These are phyloP conservation scores for Diabrotica balteata DNA, from an alignment of 2,888 invertebrate genomes.

Conservation along the genomic window DNA sequence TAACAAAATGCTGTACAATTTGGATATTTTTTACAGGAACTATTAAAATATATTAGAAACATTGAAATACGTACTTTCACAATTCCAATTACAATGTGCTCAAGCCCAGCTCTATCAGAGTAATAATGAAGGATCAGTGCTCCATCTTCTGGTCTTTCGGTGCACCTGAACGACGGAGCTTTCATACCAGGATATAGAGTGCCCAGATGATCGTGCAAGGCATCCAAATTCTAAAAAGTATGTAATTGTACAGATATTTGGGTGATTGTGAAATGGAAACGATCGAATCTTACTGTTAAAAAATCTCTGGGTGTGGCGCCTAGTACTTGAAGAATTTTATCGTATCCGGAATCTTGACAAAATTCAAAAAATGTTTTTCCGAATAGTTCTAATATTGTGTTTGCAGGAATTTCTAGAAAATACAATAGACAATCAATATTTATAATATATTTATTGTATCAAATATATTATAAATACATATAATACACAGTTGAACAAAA, in stretches of 20 bases:
- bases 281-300: slow-evolving; percentile 72
- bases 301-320: slow-evolving; percentile 96
- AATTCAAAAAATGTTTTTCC: slow-evolving; percentile 96
- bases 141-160: slow-evolving; percentile 87
- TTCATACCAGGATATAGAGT: slow-evolving; percentile 94
- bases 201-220: slow-evolving; percentile 92
- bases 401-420: slow-evolving; percentile 84
- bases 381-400: slow-evolving; percentile 87
- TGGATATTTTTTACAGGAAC: no score
- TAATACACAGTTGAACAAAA: no score
- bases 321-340: slow-evolving; percentile 91
- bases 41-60: no score
- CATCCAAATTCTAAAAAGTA: slow-evolving; percentile 84
- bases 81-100: slow-evolving; percentile 96
- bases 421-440: not conserved
- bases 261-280: no score
- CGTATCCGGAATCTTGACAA: slow-evolving; percentile 96
- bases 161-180: slow-evolving; percentile 95
- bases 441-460: not conserved
- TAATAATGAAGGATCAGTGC: slow-evolving; percentile 93
- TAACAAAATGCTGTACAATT: no score
- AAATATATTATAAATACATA: not conserved
- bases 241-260: not conserved
- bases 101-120: slow-evolving; percentile 91
- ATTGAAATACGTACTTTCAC: slow-evolving; percentile 75